Percentiles rank a stretch among this genome's conserved stretches.
Conservation (phyloP, 2,113 vertebrate genomes). For the Desmodus rotundus region DNA sequence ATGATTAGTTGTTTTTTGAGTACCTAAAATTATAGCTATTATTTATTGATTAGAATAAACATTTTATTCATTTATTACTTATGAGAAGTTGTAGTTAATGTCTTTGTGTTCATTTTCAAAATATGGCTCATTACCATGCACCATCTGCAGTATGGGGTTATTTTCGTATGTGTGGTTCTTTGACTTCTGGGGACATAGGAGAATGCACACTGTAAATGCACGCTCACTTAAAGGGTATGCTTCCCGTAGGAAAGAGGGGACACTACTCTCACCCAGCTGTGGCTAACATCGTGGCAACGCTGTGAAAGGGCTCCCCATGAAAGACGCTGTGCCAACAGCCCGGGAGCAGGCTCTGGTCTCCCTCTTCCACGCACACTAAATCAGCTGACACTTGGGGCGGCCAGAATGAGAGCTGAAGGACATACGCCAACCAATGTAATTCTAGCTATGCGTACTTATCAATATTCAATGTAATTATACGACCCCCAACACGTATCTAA, state of each 20-base stretch:
- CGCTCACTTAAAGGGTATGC: background rate
- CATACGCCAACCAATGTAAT: background rate
- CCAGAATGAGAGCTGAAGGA: background rate
- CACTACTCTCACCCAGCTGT: background rate
- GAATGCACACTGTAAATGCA: background rate
- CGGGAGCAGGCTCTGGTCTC: background rate
- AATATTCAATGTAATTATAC: background rate
- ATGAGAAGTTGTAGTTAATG: background rate
- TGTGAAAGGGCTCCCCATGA: background rate
- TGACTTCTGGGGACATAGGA: background rate
- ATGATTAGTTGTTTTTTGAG: background rate
- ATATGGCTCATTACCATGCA: background rate
- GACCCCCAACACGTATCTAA: background rate
- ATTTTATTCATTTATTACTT: background rate
- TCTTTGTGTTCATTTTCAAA: background rate
- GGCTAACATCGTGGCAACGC: background rate
- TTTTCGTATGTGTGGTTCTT: background rate
- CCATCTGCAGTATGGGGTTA: background rate
- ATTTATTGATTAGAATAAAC: background rate
- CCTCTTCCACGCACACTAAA: background rate
- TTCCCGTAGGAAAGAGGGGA: background rate
- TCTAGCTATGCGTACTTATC: background rate
- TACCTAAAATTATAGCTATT: background rate
- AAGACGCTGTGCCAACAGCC: background rate
- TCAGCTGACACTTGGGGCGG: background rate